phyloP scores from a whole-genome alignment of 2,113 vertebrate species.

The Formicarius rufipectus region DNA sequence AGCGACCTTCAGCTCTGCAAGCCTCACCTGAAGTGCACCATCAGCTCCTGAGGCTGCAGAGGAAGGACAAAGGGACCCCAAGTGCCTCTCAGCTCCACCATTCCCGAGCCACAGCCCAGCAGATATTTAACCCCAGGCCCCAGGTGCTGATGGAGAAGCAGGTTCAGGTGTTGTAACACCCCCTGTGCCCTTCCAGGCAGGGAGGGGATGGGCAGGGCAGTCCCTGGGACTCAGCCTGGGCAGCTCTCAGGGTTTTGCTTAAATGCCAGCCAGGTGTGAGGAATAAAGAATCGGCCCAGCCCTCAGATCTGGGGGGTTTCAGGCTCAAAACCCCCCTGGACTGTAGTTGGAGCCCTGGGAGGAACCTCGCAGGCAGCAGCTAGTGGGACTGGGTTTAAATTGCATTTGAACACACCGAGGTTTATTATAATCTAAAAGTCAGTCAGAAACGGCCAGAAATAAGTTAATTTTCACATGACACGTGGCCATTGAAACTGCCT shows the following conservation, averaged over 20 bases:
- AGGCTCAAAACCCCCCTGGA: background rate
- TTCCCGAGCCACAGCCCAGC: rapidly evolving
- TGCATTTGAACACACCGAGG: background rate
- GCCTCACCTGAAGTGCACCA: background rate
- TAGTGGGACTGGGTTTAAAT: background rate
- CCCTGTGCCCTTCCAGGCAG: background rate
- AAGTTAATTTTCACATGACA: background rate
- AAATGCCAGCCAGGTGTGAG: background rate
- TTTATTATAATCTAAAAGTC: background rate
- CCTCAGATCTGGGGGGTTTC: rapidly evolving
- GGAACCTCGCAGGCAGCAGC: background rate
- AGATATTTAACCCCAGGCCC: rapidly evolving
- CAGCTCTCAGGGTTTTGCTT: background rate
- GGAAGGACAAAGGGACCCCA: rapidly evolving
- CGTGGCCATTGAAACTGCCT: rapidly evolving
- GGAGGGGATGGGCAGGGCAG: background rate
- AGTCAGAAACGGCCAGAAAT: background rate
- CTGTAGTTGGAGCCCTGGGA: background rate
- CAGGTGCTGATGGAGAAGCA: background rate
- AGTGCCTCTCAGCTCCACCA: rapidly evolving
- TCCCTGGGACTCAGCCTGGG: background rate
- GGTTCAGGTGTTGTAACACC: background rate
- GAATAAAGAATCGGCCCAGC: background rate
- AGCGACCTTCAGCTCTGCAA: background rate
- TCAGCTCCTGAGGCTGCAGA: background rate